Base-by-base conservation (phyloP, 2,797 vertebrate genomes). In the Sebastes nivosus region DNA sequence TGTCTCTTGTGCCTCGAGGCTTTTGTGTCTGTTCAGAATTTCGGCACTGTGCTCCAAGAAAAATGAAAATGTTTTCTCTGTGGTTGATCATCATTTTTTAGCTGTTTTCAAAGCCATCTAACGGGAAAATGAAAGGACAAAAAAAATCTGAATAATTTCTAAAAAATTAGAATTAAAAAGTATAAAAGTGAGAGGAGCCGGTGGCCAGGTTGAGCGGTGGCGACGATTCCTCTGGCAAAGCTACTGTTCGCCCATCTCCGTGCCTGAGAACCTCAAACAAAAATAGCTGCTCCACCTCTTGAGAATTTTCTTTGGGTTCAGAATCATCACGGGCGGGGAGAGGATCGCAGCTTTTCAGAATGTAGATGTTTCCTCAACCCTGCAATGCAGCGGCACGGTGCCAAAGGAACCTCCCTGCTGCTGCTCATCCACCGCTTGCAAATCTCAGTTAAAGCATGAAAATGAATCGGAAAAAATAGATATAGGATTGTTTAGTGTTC, bases 1-100 rank as follows among this genome's bases (percentile, higher is more conserved):
- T 64, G 91, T 95, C 85, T 94, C 80, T 88, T 92, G 89, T 94
- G 89, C 89, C 92, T 93, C 81, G 11, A 92, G 88, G 90, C 88
- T 86, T 92, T 89, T 74, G 84, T 90, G 87, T 93, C 87, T 81
- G 83, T 90, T 91, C 81, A 85, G 60, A 89, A 87, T 85, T 85
- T 87, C 5, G 84, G 80, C 90, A 74, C 80, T 54, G 83, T 91
- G 88, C 88, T 94, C 83, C 32, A 81, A 82, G 79, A 77, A 76
- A 89, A 87, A 78, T 72, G n/a, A 63, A 63, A 65, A 68, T 52
- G 68, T 82, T 87, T 90, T 84, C 46, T 84, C 70, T 78, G 72
- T 91, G 90, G 72, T 89, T 86, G 64, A 78, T 88, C 87, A 46
- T 54, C 5, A 75, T 66, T 72, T 81, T 81, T 75, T 83, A 61